phyloP scores from a whole-genome alignment of 1,140 invertebrate genomes.

The Atta texana region DNA sequence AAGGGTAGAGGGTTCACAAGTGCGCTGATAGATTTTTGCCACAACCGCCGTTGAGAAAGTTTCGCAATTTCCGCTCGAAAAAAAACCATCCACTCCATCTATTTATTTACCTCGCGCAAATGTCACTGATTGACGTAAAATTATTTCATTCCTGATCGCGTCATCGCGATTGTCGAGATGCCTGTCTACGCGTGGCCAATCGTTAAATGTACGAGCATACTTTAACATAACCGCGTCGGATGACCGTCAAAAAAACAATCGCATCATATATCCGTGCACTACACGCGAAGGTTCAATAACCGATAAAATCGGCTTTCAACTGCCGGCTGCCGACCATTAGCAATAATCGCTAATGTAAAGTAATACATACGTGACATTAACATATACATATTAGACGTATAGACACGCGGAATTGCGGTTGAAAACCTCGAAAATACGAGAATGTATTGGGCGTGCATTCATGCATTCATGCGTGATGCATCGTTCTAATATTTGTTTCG shows the following conservation, averaged over 20 bases:
- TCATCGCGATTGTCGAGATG: background rate
- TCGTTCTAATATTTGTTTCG: conserved; percentile 40
- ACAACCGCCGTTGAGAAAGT: conserved; percentile 33
- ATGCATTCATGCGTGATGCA: conserved; percentile 28
- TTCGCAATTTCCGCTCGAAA: conserved; percentile 43
- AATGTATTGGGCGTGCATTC: conserved; percentile 2
- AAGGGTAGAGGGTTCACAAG: background rate
- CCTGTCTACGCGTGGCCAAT: background rate
- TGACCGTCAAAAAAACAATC: conserved; percentile 8
- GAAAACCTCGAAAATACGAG: conserved; percentile 53
- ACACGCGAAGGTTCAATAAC: conserved; percentile 33
- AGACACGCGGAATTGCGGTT: background rate
- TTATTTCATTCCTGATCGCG: conserved; percentile 43
- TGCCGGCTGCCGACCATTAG: conserved; percentile 1
- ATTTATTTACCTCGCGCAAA: conserved; percentile 33
- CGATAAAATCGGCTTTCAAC: conserved; percentile 54
- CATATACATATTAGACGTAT: conserved; percentile 33
- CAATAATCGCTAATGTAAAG: conserved; percentile 6
- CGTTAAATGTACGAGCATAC: conserved; percentile 29
- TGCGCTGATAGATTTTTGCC: conserved; percentile 47
- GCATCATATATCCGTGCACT: background rate
- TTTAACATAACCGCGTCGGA: background rate
- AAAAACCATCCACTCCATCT: background rate
- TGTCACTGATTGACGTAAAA: conserved; percentile 31
- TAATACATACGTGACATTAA: conserved; percentile 36